Conservation (phyloP, 2,888 invertebrate species). For the Spilarctia lutea region DNA sequence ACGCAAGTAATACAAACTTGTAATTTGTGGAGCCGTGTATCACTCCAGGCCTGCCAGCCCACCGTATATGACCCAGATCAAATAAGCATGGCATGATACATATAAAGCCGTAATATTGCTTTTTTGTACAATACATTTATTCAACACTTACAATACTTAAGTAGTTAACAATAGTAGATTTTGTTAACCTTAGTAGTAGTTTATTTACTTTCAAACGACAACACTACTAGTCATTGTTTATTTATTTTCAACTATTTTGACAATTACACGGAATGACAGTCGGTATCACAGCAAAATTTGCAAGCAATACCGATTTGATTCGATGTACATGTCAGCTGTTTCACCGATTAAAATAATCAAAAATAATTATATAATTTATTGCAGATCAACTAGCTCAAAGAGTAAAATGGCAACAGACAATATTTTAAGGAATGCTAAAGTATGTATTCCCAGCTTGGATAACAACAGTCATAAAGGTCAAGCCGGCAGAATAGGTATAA, state of each 20-base stretch:
- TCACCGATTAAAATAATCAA: slow-evolving; percentile 25
- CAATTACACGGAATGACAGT: too few relatives aligned
- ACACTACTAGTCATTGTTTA: slow-evolving; percentile 1
- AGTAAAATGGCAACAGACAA: slow-evolving; percentile 19
- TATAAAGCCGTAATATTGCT: too few relatives aligned
- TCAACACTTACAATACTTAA: neutral
- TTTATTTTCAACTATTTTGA: neutral
- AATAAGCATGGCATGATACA: too few relatives aligned
- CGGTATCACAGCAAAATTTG: too few relatives aligned
- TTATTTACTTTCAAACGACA: neutral
- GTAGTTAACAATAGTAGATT: neutral
- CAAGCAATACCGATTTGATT: neutral
- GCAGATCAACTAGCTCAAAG: slow-evolving; percentile 12
- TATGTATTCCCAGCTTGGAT: slow-evolving; percentile 88
- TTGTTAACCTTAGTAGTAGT: neutral
- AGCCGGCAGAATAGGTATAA: slow-evolving; percentile 95
- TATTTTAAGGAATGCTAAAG: slow-evolving; percentile 58
- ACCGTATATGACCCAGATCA: too few relatives aligned
- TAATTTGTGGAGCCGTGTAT: too few relatives aligned
- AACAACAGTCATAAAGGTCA: slow-evolving; percentile 94
- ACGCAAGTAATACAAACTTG: too few relatives aligned
- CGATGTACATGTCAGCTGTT: slow-evolving; percentile 21
- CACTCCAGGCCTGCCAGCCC: too few relatives aligned
- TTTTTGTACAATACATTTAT: neutral
- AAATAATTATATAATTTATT: slow-evolving; percentile 13